These are phyloP conservation scores for Anarsia innoxiella DNA, from an alignment of 2,888 invertebrate species.

Conservation along the genomic window DNA sequence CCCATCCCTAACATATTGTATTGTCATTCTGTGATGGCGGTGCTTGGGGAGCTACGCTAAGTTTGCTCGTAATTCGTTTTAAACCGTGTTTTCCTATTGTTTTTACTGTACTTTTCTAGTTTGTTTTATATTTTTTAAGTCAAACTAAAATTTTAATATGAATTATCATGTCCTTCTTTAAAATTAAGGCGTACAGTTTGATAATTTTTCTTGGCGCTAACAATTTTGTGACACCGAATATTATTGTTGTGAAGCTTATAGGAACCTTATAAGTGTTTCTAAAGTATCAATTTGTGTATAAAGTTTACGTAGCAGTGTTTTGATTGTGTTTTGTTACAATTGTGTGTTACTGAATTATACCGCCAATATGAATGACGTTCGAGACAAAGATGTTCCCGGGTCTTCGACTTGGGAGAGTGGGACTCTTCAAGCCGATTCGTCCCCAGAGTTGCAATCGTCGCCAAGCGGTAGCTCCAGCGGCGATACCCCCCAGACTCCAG, in stretches of 20 bases:
- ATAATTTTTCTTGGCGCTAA: conserved; percentile 51
- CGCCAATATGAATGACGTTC: conserved; percentile 68
- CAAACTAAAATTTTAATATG: conserved; percentile 21
- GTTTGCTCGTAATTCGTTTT: conserved; percentile 46
- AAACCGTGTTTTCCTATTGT: conserved; percentile 40
- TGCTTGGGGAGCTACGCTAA: conserved; percentile 63
- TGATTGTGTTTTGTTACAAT: conserved; percentile 14
- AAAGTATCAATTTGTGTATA: conserved; percentile 10
- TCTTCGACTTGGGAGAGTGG: conserved; percentile 65
- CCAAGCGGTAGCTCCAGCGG: conserved; percentile 54
- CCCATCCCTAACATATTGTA: no score
- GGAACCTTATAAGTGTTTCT: conserved; percentile 42
- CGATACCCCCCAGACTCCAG: conserved; percentile 75
- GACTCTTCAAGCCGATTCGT: conserved; percentile 54
- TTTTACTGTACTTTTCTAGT: conserved; percentile 28
- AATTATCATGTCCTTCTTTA: conserved; percentile 29
- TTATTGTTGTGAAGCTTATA: conserved; percentile 38
- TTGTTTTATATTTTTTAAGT: conserved; percentile 22
- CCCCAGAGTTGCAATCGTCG: conserved; percentile 62
- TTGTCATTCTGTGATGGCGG: conserved; percentile 64
- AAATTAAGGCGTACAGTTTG: conserved; percentile 28
- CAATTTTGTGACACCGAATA: conserved; percentile 47
- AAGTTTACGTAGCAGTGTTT: conserved; percentile 1
- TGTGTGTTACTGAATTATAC: conserved; percentile 19
- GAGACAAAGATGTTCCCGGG: conserved; percentile 69